phyloP scores from a whole-genome alignment of 2,113 vertebrate genomes.

The Bufo bufo region DNA sequence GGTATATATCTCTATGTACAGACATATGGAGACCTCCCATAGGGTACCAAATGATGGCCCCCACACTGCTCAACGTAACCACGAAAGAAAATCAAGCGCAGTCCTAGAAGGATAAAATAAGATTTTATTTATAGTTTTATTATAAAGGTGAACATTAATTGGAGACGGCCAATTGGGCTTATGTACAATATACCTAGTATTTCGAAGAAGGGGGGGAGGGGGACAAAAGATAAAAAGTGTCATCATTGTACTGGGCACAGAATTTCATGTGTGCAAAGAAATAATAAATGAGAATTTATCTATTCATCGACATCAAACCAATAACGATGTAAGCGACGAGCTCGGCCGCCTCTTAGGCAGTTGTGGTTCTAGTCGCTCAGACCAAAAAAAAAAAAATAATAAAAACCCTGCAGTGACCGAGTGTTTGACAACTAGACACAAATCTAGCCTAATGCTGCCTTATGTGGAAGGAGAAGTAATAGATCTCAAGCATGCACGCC shows the following conservation, averaged over 20 bases:
- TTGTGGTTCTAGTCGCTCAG: neutral
- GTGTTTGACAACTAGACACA: neutral
- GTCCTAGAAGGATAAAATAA: conserved; percentile 88
- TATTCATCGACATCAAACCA: conserved; percentile 14
- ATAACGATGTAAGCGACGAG: neutral
- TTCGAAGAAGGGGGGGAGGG: conserved; percentile 90
- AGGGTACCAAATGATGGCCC: too few relatives aligned
- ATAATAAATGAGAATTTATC: conserved; percentile 5
- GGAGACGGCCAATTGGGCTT: conserved; percentile 93
- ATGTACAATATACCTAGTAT: conserved; percentile 98
- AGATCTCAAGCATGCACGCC: conserved; percentile 3
- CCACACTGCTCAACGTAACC: too few relatives aligned
- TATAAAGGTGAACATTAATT: conserved; percentile 97
- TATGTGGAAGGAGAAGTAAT: too few relatives aligned
- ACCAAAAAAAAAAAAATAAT: too few relatives aligned
- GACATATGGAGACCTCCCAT: too few relatives aligned
- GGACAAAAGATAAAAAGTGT: conserved; percentile 74
- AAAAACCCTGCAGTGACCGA: neutral
- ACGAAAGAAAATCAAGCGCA: neutral
- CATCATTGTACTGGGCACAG: conserved; percentile 76
- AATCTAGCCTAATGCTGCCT: neutral
- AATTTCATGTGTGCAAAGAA: neutral
- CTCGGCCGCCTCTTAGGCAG: neutral
- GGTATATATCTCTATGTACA: too few relatives aligned
- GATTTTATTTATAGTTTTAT: conserved; percentile 98